Conservation (phyloP, 2,888 invertebrate genomes). For the Ophion costatus region DNA sequence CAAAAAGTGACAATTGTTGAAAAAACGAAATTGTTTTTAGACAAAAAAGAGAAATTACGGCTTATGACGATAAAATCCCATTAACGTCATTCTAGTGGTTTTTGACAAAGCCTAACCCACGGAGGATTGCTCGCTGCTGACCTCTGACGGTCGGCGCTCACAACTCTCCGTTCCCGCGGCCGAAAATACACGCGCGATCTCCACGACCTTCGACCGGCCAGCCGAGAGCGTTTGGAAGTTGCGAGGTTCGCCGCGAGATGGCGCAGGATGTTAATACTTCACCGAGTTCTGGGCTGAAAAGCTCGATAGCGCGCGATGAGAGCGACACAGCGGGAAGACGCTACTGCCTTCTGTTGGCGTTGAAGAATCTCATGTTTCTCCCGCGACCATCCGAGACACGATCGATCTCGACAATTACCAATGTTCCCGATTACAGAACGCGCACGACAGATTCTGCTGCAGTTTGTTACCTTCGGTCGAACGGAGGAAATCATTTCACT, state of each 20-base stretch:
- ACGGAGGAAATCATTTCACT: slow-evolving; percentile 60
- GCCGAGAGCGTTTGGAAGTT: slow-evolving; percentile 59
- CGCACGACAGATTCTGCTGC: neutral
- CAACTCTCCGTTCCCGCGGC: slow-evolving; percentile 71
- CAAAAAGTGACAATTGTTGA: neutral
- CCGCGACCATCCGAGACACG: slow-evolving; percentile 22
- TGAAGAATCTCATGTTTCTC: slow-evolving; percentile 40
- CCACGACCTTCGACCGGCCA: slow-evolving; percentile 46
- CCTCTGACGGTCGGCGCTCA: slow-evolving; percentile 70
- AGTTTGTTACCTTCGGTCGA: slow-evolving; percentile 76
- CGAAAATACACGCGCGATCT: slow-evolving; percentile 60
- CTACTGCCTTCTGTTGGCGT: slow-evolving; percentile 75
- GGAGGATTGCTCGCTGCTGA: slow-evolving; percentile 67
- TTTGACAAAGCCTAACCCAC: slow-evolving; percentile 20
- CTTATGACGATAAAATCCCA: slow-evolving; percentile 9
- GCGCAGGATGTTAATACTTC: slow-evolving; percentile 67
- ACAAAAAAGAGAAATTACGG: neutral
- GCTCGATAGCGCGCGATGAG: slow-evolving; percentile 69
- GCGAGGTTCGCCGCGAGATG: slow-evolving; percentile 74
- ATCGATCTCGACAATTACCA: slow-evolving; percentile 75
- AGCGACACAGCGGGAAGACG: slow-evolving; percentile 67
- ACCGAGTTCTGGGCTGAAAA: slow-evolving; percentile 51
- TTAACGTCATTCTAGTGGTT: slow-evolving; percentile 5
- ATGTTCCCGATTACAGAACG: slow-evolving; percentile 72
- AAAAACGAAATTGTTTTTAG: neutral